These are phyloP conservation scores for Perca schrenkii DNA, from an alignment of 2,113 vertebrate species.

Conservation along the genomic window DNA sequence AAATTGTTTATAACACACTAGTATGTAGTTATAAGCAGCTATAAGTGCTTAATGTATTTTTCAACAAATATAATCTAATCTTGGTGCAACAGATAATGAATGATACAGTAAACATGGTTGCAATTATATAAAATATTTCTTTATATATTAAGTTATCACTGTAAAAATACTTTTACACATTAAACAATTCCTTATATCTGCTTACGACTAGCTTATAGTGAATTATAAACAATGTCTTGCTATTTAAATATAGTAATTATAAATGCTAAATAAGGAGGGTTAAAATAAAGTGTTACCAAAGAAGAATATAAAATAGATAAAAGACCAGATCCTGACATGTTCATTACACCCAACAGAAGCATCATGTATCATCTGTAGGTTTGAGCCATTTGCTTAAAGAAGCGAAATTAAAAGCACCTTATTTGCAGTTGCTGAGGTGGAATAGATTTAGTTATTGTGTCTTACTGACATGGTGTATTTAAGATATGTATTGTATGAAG, in stretches of 20 bases:
- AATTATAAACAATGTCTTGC: not conserved
- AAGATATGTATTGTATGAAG: not conserved
- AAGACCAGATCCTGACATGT: not conserved
- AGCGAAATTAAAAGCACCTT: conserved; percentile 1
- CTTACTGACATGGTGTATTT: not conserved
- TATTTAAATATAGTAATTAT: too few relatives aligned
- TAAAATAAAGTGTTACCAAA: not conserved
- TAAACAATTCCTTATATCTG: too few relatives aligned
- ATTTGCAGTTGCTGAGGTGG: conserved; percentile 2
- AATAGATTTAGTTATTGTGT: not conserved
- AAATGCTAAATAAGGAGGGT: not conserved
- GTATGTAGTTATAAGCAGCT: too few relatives aligned
- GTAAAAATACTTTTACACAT: too few relatives aligned
- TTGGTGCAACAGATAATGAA: too few relatives aligned
- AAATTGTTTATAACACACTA: too few relatives aligned
- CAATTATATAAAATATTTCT: not conserved
- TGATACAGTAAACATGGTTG: too few relatives aligned
- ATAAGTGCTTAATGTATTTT: too few relatives aligned
- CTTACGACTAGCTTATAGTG: not conserved
- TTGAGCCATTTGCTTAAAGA: conserved; percentile 2
- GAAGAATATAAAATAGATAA: too few relatives aligned
- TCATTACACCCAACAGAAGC: not conserved
- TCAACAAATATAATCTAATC: too few relatives aligned
- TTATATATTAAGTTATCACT: too few relatives aligned
- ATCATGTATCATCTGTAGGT: not conserved